Base-by-base conservation (phyloP, 2,113 vertebrate genomes). In the Noctilio leporinus region DNA sequence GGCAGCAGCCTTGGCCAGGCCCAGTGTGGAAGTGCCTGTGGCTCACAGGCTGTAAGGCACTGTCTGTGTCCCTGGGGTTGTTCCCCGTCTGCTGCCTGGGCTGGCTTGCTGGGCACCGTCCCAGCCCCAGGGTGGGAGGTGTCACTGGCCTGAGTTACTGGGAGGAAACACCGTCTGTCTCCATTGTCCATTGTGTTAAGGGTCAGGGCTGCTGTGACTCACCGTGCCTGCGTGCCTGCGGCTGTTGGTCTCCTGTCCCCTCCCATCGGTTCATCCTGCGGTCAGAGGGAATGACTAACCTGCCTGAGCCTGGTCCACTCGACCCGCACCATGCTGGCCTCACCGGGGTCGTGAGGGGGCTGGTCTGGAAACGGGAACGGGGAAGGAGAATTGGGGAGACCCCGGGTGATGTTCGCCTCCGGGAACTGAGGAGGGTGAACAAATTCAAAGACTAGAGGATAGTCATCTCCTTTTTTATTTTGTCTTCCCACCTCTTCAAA, bases 21-120 rank as follows among this genome's bases (percentile, higher is more conserved):
- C 12, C 98, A 98, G 11, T 96, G 98, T 81, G 97, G 97, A 97
- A 92, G 98, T 49, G 96, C 97, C 96, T 97, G 98, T 91, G 97
- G 96, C 93, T 98, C 98, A 80, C 98, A 94, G 0, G 97, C 98
- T 97, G 99, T 99, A 99, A 99, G 99, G 97, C 59, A 9, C 88
- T 96, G 96, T 88, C 92, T 89, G 38, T 77, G 15, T 93, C 86
- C 94, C 77, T 51, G 0, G 1, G 1, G 12, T 2, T 5, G 19
- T 70, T 30, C 57, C 85, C 67, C 53, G n/a, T 51, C 33, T 59
- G 43, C 62, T 53, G 89, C 53, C 83, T 2, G 1, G 35, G 15
- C 16, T 35, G 76, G 49, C 55, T 75, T 7, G 10, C 1, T 0
- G 0, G 40, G 75, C 64, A 0, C 14, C 1, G 0, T 0, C 40